Percentiles rank a stretch among this genome's conserved stretches.
phyloP scores from a whole-genome alignment of 2,888 invertebrate genomes.

The Perizoma affinitatum region DNA sequence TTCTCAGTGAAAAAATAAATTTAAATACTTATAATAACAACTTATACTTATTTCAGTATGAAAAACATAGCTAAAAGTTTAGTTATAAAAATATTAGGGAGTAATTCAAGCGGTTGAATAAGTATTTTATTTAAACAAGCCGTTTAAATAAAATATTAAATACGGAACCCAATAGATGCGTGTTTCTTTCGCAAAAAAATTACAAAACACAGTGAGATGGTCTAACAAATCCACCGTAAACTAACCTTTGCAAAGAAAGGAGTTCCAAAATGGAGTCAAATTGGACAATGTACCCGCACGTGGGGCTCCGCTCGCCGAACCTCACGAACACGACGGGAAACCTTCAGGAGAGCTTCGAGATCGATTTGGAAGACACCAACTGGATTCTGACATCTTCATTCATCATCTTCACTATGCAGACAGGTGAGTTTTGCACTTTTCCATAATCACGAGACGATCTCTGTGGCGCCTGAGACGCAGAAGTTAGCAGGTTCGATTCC shows the following conservation, averaged over 20 bases:
- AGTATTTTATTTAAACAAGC: no score
- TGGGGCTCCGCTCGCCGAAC: slow-evolving; percentile 67
- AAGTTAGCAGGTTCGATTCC: no score
- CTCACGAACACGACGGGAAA: slow-evolving; percentile 67
- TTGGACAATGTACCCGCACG: slow-evolving; percentile 54
- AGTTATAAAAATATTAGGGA: background rate
- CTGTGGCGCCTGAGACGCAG: no score
- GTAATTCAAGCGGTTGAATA: no score
- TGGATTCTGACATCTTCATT: slow-evolving; percentile 89
- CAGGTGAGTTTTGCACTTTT: slow-evolving; percentile 80
- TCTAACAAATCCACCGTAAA: background rate
- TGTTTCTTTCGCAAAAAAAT: no score
- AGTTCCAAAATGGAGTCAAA: slow-evolving; percentile 61
- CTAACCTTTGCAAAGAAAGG: background rate
- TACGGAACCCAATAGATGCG: no score
- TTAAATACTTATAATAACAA: no score
- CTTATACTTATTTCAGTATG: no score
- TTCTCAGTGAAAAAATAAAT: no score
- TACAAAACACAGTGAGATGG: background rate
- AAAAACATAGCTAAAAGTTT: background rate
- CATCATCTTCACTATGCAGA: slow-evolving; percentile 94
- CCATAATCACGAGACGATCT: background rate
- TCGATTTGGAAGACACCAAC: slow-evolving; percentile 91
- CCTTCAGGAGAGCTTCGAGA: slow-evolving; percentile 86
- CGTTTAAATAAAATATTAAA: no score